Conservation (phyloP, 2,797 vertebrate species). For the Poliocrania exsul region DNA sequence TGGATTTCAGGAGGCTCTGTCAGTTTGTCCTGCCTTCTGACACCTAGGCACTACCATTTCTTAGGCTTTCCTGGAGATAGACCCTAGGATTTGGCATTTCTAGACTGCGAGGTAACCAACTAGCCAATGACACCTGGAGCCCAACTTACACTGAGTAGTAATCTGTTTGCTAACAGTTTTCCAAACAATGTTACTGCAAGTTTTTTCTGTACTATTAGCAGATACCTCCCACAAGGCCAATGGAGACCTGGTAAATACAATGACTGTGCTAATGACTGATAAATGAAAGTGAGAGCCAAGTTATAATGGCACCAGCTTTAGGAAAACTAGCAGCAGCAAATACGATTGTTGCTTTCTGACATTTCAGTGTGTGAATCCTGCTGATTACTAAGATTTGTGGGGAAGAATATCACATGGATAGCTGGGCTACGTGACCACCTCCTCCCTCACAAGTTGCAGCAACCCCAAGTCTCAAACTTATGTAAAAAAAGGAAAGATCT, state of each 20-base stretch:
- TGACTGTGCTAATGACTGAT: background rate
- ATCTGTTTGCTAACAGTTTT: background rate
- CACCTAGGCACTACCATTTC: background rate
- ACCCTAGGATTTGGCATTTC: background rate
- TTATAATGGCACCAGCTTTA: background rate
- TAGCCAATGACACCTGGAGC: background rate
- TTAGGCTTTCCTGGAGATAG: background rate
- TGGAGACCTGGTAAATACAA: background rate
- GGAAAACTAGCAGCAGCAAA: background rate
- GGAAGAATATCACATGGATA: background rate
- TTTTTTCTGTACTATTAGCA: background rate
- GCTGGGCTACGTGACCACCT: background rate
- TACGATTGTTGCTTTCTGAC: background rate
- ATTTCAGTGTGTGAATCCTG: background rate
- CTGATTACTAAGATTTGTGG: background rate
- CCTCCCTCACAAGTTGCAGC: background rate
- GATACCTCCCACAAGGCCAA: conserved; percentile 20
- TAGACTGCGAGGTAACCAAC: fast-evolving
- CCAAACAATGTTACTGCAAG: background rate
- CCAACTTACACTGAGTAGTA: background rate
- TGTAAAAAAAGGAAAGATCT: background rate
- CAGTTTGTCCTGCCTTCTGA: background rate
- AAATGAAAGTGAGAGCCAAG: background rate
- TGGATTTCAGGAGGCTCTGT: background rate
- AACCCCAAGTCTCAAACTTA: background rate